Evolutionary conservation across 2,113 vertebrate genomes (phyloP).

Genomic region (Willisornis vidua): DNA sequence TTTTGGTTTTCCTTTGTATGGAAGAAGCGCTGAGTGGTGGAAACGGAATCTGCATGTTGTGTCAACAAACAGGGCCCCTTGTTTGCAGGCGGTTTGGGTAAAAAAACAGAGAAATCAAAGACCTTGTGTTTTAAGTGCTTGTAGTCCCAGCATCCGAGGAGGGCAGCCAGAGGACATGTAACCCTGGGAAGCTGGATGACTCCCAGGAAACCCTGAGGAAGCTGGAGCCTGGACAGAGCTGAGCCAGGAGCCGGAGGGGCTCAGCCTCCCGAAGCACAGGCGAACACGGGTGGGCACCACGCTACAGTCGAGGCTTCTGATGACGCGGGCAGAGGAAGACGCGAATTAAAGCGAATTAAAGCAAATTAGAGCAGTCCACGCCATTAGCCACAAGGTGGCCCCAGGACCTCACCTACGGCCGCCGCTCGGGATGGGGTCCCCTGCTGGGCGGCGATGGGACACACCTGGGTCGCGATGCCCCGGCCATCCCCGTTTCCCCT

Average conservation of each 20-base stretch:
- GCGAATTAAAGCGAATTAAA: not conserved
- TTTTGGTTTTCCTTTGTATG: not conserved
- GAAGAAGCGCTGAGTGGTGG: not conserved
- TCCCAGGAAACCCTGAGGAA: not conserved
- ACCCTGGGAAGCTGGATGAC: conserved; percentile 8
- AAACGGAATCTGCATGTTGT: not conserved
- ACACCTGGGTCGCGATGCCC: not conserved
- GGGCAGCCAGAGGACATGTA: not conserved
- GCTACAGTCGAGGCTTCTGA: not conserved
- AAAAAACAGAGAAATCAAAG: not conserved
- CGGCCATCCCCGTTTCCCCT: fast-evolving
- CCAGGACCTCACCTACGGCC: not conserved
- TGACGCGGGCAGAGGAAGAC: not conserved
- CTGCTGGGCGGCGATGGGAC: not conserved
- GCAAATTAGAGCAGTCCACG: not conserved
- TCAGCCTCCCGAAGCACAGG: not conserved
- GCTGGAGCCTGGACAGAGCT: not conserved
- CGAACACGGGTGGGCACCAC: not conserved
- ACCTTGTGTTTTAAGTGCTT: not conserved
- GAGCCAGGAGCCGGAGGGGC: not conserved
- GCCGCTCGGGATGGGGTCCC: not conserved
- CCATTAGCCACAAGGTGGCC: conserved; percentile 49
- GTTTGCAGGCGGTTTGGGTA: not conserved
- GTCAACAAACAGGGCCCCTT: not conserved
- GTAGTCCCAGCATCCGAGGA: not conserved